Evolutionary conservation across 2,888 invertebrate genomes (phyloP).

Genomic region (Gnatocerus cornutus): DNA sequence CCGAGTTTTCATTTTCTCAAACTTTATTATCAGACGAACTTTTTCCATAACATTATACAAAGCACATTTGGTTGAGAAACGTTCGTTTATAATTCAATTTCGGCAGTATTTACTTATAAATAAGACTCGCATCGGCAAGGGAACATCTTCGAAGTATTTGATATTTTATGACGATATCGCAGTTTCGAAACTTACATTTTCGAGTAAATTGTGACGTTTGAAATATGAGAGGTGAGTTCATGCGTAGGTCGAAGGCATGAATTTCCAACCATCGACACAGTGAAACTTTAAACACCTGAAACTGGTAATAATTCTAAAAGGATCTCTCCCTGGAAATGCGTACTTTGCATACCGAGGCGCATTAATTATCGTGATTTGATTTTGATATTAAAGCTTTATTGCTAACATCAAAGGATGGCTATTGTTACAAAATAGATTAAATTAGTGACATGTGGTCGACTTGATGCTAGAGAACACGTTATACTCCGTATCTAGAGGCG

Average conservation of each 20-base stretch:
- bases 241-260: conserved; percentile 4
- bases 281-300: conserved; percentile 22
- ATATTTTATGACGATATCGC: conserved; percentile 18
- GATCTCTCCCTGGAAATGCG: neutral
- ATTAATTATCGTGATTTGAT: conserved; percentile 32
- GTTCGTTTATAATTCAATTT: conserved; percentile 4
- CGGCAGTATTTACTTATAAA: conserved; percentile 12
- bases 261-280: conserved; percentile 3
- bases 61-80: neutral
- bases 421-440: conserved; percentile 29
- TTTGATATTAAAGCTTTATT: conserved; percentile 17
- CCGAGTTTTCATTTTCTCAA: neutral
- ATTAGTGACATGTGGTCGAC: conserved; percentile 40
- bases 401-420: conserved; percentile 36
- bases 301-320: conserved; percentile 14
- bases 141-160: conserved; percentile 16
- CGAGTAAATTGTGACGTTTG: conserved; percentile 20
- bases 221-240: conserved; percentile 13
- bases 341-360: conserved; percentile 9
- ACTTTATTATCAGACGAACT: neutral
- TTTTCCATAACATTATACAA: neutral
- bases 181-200: conserved; percentile 15
- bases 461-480: neutral
- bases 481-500: conserved; percentile 1
- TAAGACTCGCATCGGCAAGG: conserved; percentile 7